A percentile compares a stretch with the other conserved stretches of the same genome.
Conservation (phyloP, 2,888 invertebrate genomes). For the Trichogramma evanescens region DNA sequence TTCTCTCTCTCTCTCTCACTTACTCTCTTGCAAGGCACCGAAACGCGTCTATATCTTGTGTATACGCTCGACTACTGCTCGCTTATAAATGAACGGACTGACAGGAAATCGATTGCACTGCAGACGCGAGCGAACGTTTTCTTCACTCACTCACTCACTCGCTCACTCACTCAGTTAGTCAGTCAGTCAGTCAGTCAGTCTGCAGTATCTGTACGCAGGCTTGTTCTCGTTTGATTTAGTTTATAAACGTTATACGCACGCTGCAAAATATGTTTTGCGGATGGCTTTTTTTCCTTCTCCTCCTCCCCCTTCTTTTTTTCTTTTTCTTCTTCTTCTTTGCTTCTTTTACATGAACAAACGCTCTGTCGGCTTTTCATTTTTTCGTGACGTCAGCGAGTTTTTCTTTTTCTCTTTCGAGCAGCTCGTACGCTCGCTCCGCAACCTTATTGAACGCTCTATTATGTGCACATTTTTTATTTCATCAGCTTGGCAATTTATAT, state of each 20-base stretch:
- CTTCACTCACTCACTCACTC: neutral
- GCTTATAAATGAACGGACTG: slow-evolving; percentile 21
- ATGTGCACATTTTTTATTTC: neutral
- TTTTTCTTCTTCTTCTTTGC: neutral
- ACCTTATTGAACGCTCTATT: neutral
- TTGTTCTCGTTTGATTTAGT: slow-evolving; percentile 11
- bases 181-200: too few relatives aligned
- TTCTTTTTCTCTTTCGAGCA: neutral
- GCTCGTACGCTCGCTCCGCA: neutral
- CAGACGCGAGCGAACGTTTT: neutral
- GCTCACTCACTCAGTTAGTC: neutral
- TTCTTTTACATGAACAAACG: neutral
- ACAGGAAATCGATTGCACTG: slow-evolving; percentile 20
- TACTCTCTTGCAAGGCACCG: slow-evolving; percentile 1
- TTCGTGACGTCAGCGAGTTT: slow-evolving; percentile 18
- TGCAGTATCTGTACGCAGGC: too few relatives aligned
- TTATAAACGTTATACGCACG: slow-evolving; percentile 7
- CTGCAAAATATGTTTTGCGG: slow-evolving; percentile 8
- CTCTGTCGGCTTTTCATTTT: slow-evolving; percentile 8
- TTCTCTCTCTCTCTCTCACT: slow-evolving; percentile 1
- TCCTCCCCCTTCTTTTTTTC: neutral
- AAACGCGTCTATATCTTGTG: neutral
- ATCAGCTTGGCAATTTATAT: neutral
- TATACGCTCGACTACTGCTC: neutral
- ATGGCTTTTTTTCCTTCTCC: neutral